Evolutionary conservation across 2,113 vertebrate species (phyloP), one percentile per base, ranked within the genome.

Genomic region (Chlorocebus sabaeus): DNA sequence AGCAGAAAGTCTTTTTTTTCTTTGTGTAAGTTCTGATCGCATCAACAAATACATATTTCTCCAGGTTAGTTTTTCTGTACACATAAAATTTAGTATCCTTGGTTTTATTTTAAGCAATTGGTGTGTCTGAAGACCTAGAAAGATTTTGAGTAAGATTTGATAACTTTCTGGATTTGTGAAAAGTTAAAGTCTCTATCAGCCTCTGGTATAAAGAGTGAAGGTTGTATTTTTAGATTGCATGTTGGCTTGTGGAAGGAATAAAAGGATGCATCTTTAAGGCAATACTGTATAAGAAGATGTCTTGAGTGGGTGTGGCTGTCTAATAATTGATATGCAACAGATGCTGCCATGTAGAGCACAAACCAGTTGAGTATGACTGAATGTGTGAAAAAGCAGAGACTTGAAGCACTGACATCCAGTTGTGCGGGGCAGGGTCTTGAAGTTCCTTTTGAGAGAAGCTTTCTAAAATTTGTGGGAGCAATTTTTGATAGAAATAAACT

Each of bases 111-210:
- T 0, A 86, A 96, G 72, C 38, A 79, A 0, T 22, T 80, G 84
- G 27, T 83, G 17, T 40, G n/a, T 98, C 87, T 91, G 67, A 48
- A 90, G 68, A 90, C 25, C 30, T 80, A 72, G 40, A 88, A 59
- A 75, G 70, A 3, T 6, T 50, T 90, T 88, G 67, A 84, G 30
- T 83, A 45, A 84, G 40, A 73, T 2, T 0, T 92, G 79, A 7
- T 94, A 59, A 35, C 81, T 97, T 89, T 38, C 72, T 97, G 79
- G 67, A 88, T 76, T 8, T 96, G 50, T 82, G 93, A 94, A 93
- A 85, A 67, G 35, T 90, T 81, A 30, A 0, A 80, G 32, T 93
- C 55, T 13, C 38, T 79, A 3, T 52, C 43, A 50, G 73, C 75
- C 89, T 81, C 0, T 97, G n/a, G 27, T 73, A 10, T 81, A 52